Evolutionary conservation across 2,888 invertebrate species (phyloP).

Genomic region (Pollenia amentaria): DNA sequence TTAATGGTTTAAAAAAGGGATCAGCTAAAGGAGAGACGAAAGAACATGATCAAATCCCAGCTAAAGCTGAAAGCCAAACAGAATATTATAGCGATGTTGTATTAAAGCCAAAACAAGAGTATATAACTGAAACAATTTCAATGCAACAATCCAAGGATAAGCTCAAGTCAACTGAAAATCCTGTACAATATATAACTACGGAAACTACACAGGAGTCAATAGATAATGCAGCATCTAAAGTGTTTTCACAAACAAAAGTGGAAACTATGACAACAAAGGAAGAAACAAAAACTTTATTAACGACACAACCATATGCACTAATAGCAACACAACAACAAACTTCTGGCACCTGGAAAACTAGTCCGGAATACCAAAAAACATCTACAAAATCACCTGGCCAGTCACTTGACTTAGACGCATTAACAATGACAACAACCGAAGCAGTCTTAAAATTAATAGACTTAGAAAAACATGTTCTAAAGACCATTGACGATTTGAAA

Average conservation of each 20-base stretch:
- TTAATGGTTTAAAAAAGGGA: constrained; percentile 2
- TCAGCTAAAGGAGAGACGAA: neutral
- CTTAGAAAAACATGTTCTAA: constrained; percentile 77
- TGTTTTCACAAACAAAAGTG: neutral
- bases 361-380: neutral
- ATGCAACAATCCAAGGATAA: neutral
- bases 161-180: constrained; percentile 24
- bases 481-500: constrained; percentile 63
- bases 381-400: neutral
- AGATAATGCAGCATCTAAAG: neutral
- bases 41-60: constrained; percentile 10
- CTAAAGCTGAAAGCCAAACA: constrained; percentile 11
- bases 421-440: constrained; percentile 56
- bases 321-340: neutral
- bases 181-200: neutral
- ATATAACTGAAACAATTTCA: constrained; percentile 10
- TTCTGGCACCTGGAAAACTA: neutral
- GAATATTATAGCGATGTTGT: constrained; percentile 6
- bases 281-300: constrained; percentile 6
- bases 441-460: constrained; percentile 78
- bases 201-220: neutral
- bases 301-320: neutral
- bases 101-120: neutral
- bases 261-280: constrained; percentile 8
- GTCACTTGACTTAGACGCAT: neutral